phyloP scores from a whole-genome alignment of 2,888 invertebrate species.

The Campaea margaritaria region DNA sequence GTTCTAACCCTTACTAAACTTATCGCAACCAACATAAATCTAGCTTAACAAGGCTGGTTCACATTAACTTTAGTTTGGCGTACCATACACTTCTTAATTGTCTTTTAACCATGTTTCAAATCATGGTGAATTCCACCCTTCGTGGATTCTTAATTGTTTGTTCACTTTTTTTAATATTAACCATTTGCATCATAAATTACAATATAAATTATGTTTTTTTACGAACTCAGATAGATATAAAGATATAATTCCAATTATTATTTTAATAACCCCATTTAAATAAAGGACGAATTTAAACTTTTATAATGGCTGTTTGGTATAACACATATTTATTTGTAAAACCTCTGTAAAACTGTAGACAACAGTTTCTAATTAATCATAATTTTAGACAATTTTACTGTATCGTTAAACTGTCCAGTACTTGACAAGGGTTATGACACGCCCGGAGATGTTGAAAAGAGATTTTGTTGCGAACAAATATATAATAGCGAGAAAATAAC shows the following conservation, averaged over 20 bases:
- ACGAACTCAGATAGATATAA: too few relatives aligned
- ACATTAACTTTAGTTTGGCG: too few relatives aligned
- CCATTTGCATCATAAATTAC: slow-evolving; percentile 9
- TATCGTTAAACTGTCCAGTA: slow-evolving; percentile 12
- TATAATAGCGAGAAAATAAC: not conserved
- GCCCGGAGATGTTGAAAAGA: slow-evolving; percentile 19
- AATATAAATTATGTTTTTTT: not conserved
- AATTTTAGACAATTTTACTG: slow-evolving; percentile 50
- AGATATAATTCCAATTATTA: slow-evolving; percentile 1
- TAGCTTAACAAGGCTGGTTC: too few relatives aligned
- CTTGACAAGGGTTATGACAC: slow-evolving; percentile 2
- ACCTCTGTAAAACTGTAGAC: slow-evolving; percentile 3
- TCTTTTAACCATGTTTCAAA: too few relatives aligned
- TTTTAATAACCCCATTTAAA: not conserved
- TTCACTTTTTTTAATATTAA: slow-evolving; percentile 8
- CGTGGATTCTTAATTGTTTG: slow-evolving; percentile 4
- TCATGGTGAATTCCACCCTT: too few relatives aligned
- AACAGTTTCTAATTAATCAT: slow-evolving; percentile 28
- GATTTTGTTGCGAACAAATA: not conserved
- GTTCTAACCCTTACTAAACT: too few relatives aligned
- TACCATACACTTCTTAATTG: too few relatives aligned
- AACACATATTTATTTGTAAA: slow-evolving; percentile 9
- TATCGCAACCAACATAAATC: too few relatives aligned
- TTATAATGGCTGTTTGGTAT: not conserved
- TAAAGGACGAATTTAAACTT: slow-evolving; percentile 21